Evolutionary conservation across 2,797 vertebrate genomes (phyloP).

Genomic region (Falco naumanni): DNA sequence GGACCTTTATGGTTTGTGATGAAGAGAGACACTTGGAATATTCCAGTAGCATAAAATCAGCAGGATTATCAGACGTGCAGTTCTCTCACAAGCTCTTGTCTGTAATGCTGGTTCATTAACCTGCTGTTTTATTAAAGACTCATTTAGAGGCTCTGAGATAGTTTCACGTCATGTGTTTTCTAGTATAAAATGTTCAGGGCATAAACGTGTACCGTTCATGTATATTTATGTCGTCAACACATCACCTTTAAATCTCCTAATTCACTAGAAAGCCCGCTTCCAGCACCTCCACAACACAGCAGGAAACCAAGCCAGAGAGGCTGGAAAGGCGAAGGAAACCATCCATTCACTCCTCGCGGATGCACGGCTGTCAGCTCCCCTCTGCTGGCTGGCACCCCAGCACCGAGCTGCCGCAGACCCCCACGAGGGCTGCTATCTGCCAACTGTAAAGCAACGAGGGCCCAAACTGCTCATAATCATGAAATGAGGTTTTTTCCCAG

Average conservation of each 20-base stretch:
- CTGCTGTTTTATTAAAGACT: not conserved
- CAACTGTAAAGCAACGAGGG: not conserved
- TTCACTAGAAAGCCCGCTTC: not conserved
- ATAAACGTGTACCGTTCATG: not conserved
- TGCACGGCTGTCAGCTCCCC: not conserved
- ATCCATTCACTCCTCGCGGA: not conserved
- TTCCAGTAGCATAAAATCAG: conserved; percentile 23
- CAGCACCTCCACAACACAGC: not conserved
- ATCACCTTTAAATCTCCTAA: not conserved
- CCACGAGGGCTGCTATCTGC: accelerated
- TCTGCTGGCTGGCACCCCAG: not conserved
- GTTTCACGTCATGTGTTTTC: not conserved
- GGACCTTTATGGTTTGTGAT: not conserved
- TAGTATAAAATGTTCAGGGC: not conserved
- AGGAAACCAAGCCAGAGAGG: not conserved
- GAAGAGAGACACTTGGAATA: not conserved
- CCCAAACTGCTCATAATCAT: not conserved
- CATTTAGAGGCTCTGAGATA: not conserved
- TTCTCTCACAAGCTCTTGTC: not conserved
- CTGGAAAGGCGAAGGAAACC: not conserved
- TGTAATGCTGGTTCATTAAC: not conserved
- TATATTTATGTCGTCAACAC: not conserved
- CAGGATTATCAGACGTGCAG: not conserved
- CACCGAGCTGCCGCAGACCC: accelerated
- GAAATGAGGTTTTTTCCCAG: not conserved